Percentiles rank a stretch among this genome's conserved stretches.
These are phyloP conservation scores for Melanaphis sacchari DNA, from an alignment of 1,140 invertebrate species.

Conservation along the genomic window DNA sequence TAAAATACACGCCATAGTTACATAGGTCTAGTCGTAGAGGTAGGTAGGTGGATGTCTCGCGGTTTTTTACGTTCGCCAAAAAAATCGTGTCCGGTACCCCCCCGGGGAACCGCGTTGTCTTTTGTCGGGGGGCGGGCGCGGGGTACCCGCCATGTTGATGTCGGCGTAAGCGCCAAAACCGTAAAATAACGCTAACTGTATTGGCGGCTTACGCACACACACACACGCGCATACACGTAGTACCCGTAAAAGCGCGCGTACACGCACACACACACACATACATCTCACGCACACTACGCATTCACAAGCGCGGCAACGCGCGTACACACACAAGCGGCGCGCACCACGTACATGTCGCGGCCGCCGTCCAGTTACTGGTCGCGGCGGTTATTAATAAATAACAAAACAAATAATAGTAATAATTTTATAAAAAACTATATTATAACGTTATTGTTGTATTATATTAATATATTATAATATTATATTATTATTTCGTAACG, in stretches of 20 bases:
- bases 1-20: background rate
- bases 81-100: background rate
- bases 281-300: background rate
- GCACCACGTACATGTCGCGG: conserved; percentile 37
- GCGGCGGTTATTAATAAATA: conserved; percentile 37
- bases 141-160: conserved; percentile 54
- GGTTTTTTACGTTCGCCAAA: background rate
- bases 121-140: background rate
- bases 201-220: conserved; percentile 15
- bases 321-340: background rate
- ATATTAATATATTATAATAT: background rate
- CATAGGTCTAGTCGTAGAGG: too few species aligned
- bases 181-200: conserved; percentile 42
- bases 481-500: background rate
- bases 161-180: conserved; percentile 53
- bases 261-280: background rate
- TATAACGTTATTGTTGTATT: background rate
- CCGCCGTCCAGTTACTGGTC: conserved; percentile 41
- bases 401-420: conserved; percentile 17
- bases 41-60: background rate
- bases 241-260: background rate
- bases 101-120: background rate
- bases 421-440: background rate
- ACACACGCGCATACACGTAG: background rate
- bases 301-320: background rate